Conservation (phyloP, 2,797 vertebrate species). For the Chelidonichthys spinosus region DNA sequence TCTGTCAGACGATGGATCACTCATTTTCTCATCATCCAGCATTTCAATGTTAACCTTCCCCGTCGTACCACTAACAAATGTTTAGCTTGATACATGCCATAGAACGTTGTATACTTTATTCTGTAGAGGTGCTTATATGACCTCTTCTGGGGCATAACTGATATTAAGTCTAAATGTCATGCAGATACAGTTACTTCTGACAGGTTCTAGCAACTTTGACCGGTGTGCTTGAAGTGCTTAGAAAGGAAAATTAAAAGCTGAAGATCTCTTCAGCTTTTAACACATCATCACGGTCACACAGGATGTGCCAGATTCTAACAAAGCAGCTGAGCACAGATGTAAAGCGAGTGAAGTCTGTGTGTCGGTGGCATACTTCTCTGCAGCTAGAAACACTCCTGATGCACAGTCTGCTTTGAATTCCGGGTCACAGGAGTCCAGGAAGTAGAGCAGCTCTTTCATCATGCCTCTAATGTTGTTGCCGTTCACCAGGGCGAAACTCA, state of each 20-base stretch:
- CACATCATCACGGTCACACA: background rate
- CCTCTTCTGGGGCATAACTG: background rate
- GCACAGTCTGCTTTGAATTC: slow-evolving; percentile 99
- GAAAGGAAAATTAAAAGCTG: slow-evolving; percentile 15
- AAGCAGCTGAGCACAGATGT: background rate
- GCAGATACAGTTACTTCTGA: background rate
- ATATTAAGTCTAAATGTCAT: background rate
- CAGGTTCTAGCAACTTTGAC: background rate
- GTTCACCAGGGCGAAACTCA: slow-evolving; percentile 98
- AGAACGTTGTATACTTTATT: background rate
- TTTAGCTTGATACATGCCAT: background rate
- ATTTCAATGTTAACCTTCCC: slow-evolving; percentile 47
- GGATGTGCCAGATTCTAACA: slow-evolving; percentile 16
- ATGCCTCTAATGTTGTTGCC: slow-evolving; percentile 99
- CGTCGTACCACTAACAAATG: background rate
- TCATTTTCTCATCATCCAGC: slow-evolving; percentile 91
- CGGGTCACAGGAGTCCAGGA: slow-evolving; percentile 98
- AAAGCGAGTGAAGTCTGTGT: slow-evolving; percentile 14
- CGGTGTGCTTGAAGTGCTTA: background rate
- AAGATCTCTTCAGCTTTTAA: slow-evolving; percentile 6
- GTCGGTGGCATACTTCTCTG: slow-evolving; percentile 92
- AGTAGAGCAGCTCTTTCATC: slow-evolving; percentile 99
- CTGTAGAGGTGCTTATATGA: background rate
- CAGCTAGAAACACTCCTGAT: slow-evolving; percentile 98
- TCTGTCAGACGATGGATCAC: slow-evolving; percentile 94